phyloP scores from a whole-genome alignment of 2,888 invertebrate species.

The Mylabris sibirica region DNA sequence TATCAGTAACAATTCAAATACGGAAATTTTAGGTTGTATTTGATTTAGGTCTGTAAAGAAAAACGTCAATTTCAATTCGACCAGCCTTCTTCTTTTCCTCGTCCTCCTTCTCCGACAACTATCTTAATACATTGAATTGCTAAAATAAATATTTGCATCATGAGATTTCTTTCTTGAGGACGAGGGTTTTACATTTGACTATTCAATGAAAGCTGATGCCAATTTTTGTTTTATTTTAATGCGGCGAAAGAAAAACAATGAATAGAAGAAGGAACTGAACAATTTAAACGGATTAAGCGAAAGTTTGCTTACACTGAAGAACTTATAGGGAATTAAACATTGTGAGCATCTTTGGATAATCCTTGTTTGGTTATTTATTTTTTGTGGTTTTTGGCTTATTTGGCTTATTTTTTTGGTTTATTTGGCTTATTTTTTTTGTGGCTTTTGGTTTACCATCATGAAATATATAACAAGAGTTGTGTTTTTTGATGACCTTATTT shows the following conservation, averaged over 20 bases:
- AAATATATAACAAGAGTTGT: not conserved
- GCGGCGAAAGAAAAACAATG: no score
- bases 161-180: constrained; percentile 4
- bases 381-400: not conserved
- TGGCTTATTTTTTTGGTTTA: no score
- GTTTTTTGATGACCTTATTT: constrained; percentile 2
- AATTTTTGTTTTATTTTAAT: no score
- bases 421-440: no score
- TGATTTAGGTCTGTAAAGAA: not conserved
- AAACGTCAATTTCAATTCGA: constrained; percentile 1
- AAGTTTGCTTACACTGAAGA: not conserved
- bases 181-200: not conserved
- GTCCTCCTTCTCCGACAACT: not conserved
- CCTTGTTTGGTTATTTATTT: no score
- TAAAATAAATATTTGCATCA: constrained; percentile 19
- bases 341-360: not conserved
- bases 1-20: constrained; percentile 12
- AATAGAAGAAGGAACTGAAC: no score
- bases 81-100: not conserved
- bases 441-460: not conserved
- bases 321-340: not conserved
- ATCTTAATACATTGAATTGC: constrained; percentile 13
- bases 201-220: constrained; percentile 11
- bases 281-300: not conserved
- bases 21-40: constrained; percentile 4